Evolutionary conservation across 2,113 vertebrate genomes (phyloP), one percentile per base, ranked within the genome.

Genomic region (Ptychochromis oligacanthus): DNA sequence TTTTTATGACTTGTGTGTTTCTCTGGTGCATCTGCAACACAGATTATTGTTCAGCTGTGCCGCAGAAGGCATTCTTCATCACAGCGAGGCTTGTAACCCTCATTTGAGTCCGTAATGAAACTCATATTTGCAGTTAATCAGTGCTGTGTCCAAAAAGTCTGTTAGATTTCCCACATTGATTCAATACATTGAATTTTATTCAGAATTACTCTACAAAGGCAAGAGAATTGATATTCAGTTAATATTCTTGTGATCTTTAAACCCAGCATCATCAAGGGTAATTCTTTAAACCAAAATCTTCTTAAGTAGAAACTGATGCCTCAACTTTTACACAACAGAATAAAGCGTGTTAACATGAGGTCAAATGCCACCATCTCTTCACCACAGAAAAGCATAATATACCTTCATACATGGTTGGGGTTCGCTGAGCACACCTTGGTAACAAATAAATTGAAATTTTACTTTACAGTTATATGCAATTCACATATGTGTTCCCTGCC

Each of bases 21-120:
- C 84, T 76, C 82, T 83, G 75, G 84, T 83, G 87, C 86, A 81
- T 91, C 89, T 90, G 89, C 88, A 75, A 31, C 88, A 82, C 88
- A 87, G 89, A 89, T 90, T 80, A 84, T 61, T 83, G 81, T 49
- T 91, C 83, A 88, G 83, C 83, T 88, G 87, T 49, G 79, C 81
- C 85, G 87, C 89, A 87, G 87, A 86, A 87, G 81, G 87, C 85
- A 22, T 85, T 24, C 57, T 81, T 78, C 65, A 55, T 79, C 87
- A 72, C 28, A 52, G 20, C 2, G 2, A 60, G 80, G 77, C 80
- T 81, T 1, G 31, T 43, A 82, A 72, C 83, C 65, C 81, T 76
- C 77, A 55, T 80, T 77, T 77, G 58, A 80, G 61, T 75, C 84
- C 56, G 59, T 26, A 61, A 79, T 84, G 55, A 65, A 80, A 80